These are phyloP conservation scores for Sialis fuliginosa DNA, from an alignment of 2,888 invertebrate genomes.

Conservation along the genomic window DNA sequence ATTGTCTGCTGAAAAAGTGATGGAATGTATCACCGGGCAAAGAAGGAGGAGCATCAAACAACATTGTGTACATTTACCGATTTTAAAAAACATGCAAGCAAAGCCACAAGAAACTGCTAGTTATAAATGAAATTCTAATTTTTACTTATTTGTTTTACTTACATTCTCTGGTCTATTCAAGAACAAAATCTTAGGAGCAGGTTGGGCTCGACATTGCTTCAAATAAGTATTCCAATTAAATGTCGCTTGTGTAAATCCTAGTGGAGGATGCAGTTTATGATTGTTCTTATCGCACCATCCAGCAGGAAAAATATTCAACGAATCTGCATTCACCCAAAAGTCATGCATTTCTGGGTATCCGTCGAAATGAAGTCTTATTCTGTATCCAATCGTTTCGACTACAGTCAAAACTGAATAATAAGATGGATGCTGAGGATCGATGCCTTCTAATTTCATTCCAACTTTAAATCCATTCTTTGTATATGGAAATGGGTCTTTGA, in stretches of 20 bases:
- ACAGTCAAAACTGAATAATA: conserved; percentile 79
- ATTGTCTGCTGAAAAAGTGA: too few species aligned
- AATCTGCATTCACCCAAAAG: conserved; percentile 88
- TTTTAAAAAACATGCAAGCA: conserved; percentile 4
- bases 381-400: conserved; percentile 62
- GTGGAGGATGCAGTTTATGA: conserved; percentile 63
- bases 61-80: too few species aligned
- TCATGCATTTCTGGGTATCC: conserved; percentile 78
- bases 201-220: conserved; percentile 49
- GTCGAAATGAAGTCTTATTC: conserved; percentile 80
- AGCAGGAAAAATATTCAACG: conserved; percentile 77
- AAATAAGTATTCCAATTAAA: conserved; percentile 80
- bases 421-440: conserved; percentile 82
- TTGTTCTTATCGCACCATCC: conserved; percentile 87
- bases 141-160: conserved; percentile 15
- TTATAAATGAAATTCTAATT: too few species aligned
- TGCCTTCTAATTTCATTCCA: conserved; percentile 84
- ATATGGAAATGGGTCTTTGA: conserved; percentile 61
- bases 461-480: conserved; percentile 58
- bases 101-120: not conserved
- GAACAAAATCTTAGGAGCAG: conserved; percentile 66
- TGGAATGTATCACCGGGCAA: too few species aligned
- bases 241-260: conserved; percentile 34
- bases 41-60: not conserved
- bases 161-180: conserved; percentile 46